Evolutionary conservation across 2,888 invertebrate species (phyloP).

Genomic region (Lordiphosa fenestrarum): DNA sequence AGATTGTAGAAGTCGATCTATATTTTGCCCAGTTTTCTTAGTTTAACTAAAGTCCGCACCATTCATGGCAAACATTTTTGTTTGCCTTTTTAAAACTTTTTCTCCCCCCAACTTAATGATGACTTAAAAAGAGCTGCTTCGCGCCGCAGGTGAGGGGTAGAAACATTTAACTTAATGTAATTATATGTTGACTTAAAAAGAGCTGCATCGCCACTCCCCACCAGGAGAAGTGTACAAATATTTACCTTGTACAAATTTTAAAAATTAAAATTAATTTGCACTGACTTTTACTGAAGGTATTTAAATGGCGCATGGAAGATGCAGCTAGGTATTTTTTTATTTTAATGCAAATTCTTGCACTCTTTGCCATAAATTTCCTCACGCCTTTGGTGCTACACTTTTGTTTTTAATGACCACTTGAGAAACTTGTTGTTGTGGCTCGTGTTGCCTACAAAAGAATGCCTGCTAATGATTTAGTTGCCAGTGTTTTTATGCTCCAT

Average conservation of each 20-base stretch:
- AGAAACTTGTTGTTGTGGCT: conserved; percentile 23
- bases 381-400: conserved; percentile 18
- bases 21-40: too few relatives aligned
- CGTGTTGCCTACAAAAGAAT: conserved; percentile 31
- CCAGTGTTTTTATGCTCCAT: conserved; percentile 52
- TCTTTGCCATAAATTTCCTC: conserved; percentile 34
- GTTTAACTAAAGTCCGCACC: too few relatives aligned
- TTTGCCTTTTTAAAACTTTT: too few relatives aligned
- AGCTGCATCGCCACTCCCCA: neutral
- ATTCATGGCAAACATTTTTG: too few relatives aligned
- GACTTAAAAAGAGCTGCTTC: too few relatives aligned
- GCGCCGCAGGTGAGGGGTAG: too few relatives aligned
- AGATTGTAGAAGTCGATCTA: too few relatives aligned
- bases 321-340: conserved; percentile 23
- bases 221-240: conserved; percentile 18
- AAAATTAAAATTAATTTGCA: conserved; percentile 52
- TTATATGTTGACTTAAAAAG: neutral
- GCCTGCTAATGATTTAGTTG: conserved; percentile 67
- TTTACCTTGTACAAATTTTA: conserved; percentile 44
- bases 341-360: conserved; percentile 42
- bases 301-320: conserved; percentile 1
- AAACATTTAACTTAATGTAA: neutral
- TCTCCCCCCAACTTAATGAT: too few relatives aligned
- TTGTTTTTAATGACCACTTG: conserved; percentile 57
- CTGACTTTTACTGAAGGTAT: neutral